phyloP scores from a whole-genome alignment of 2,113 vertebrate species.

The Crocuta crocuta region DNA sequence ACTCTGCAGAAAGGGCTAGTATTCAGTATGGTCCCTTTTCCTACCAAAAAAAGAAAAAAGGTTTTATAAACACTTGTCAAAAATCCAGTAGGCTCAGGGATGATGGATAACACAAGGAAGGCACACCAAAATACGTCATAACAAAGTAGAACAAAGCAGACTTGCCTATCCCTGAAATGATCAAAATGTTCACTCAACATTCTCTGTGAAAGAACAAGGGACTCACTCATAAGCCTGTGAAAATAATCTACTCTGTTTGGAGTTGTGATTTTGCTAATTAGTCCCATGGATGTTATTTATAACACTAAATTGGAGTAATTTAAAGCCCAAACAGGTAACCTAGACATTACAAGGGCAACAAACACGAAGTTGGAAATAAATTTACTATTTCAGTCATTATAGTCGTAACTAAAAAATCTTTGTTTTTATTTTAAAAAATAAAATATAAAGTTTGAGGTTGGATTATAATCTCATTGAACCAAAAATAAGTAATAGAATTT shows the following conservation, averaged over 20 bases:
- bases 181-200: slow-evolving; percentile 17
- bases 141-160: slow-evolving; percentile 39
- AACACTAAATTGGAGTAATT: not conserved
- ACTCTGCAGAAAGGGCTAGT: slow-evolving; percentile 27
- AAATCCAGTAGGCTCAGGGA: slow-evolving; percentile 24
- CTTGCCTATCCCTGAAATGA: slow-evolving; percentile 24
- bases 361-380: slow-evolving; percentile 48
- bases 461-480: slow-evolving; percentile 56
- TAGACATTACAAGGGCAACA: not conserved
- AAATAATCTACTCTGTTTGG: slow-evolving; percentile 22
- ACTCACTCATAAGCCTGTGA: not conserved
- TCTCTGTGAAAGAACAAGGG: not conserved
- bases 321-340: not conserved
- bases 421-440: slow-evolving; percentile 32
- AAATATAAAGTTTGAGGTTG: slow-evolving; percentile 15
- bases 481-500: not conserved
- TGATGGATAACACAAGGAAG: slow-evolving; percentile 17
- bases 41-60: not conserved
- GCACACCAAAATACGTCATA: slow-evolving; percentile 2
- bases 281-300: slow-evolving; percentile 26
- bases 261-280: slow-evolving; percentile 32
- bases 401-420: not conserved
- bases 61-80: slow-evolving; percentile 27
- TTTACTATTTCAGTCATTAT: slow-evolving; percentile 20
- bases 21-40: slow-evolving; percentile 27